Conservation (phyloP, 2,888 invertebrate species). For the Orthonevra nobilis region DNA sequence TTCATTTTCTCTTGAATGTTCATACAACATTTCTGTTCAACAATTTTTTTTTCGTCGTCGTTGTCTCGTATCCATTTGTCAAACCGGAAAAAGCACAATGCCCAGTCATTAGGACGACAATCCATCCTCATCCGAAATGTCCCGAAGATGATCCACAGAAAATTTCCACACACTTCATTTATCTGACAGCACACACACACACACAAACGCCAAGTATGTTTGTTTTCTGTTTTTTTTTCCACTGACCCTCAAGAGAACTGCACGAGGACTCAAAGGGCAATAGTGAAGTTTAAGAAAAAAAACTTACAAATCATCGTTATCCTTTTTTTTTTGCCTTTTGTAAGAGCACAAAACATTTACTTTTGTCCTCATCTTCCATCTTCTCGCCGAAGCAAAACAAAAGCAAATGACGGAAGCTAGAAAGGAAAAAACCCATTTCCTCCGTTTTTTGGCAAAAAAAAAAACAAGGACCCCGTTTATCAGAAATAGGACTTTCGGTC, state of each 20-base stretch:
- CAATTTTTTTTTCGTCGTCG: too few species aligned
- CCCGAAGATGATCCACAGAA: constrained; percentile 46
- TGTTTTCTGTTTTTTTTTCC: constrained; percentile 2
- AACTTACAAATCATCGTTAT: constrained; percentile 46
- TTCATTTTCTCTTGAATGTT: too few species aligned
- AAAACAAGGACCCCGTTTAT: too few species aligned
- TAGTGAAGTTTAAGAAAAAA: constrained; percentile 22
- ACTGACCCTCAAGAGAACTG: constrained; percentile 6
- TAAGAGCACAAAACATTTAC: constrained; percentile 13
- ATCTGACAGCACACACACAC: neutral
- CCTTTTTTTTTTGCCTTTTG: constrained; percentile 1
- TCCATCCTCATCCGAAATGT: constrained; percentile 42
- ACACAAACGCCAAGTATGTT: too few species aligned
- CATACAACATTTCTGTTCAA: too few species aligned
- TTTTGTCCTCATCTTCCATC: constrained; percentile 8
- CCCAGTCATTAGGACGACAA: constrained; percentile 47
- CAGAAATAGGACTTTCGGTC: neutral
- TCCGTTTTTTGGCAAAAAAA: neutral
- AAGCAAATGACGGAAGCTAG: too few species aligned
- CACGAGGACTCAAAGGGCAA: constrained; percentile 13
- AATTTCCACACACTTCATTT: constrained; percentile 36
- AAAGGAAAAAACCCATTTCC: neutral
- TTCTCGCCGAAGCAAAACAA: neutral
- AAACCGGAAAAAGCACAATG: constrained; percentile 40
- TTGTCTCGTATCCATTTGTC: too few species aligned